Percentiles rank a stretch among this genome's conserved stretches.
phyloP scores from a whole-genome alignment of 2,888 invertebrate genomes.

The Orthosia gracilis region DNA sequence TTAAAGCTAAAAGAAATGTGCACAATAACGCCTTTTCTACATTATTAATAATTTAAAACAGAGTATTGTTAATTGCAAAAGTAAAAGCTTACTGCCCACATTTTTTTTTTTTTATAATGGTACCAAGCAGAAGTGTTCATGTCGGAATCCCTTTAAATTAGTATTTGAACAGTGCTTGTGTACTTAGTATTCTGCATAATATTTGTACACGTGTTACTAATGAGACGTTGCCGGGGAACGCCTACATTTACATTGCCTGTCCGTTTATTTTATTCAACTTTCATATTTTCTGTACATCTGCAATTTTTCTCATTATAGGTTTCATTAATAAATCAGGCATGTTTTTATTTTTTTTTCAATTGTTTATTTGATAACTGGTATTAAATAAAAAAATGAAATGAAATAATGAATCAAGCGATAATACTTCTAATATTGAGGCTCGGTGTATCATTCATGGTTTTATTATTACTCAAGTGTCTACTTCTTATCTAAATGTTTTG shows the following conservation, averaged over 20 bases:
- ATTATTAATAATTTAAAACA: not conserved
- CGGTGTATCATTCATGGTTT: not conserved
- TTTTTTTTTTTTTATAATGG: not conserved
- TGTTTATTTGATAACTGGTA: no score
- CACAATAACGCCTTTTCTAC: not conserved
- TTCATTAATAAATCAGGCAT: no score
- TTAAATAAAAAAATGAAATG: no score
- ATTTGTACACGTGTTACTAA: conserved; percentile 7
- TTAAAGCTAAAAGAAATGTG: not conserved
- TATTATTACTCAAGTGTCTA: not conserved
- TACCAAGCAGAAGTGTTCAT: not conserved
- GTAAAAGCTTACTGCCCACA: not conserved
- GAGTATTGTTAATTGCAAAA: not conserved
- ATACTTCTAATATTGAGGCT: not conserved
- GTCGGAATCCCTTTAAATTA: not conserved
- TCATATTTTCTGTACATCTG: not conserved
- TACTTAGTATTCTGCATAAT: conserved; percentile 9
- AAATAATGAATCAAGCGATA: not conserved
- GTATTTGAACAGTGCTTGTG: not conserved
- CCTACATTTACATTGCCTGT: not conserved
- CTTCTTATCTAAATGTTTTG: conserved; percentile 51
- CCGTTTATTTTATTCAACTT: not conserved
- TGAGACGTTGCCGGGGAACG: conserved; percentile 3
- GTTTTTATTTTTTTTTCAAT: not conserved
- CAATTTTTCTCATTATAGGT: not conserved